Percentiles rank a stretch among this genome's conserved stretches.
phyloP scores from a whole-genome alignment of 35 echinoderm and acorn worm species.

The Anneissia japonica region DNA sequence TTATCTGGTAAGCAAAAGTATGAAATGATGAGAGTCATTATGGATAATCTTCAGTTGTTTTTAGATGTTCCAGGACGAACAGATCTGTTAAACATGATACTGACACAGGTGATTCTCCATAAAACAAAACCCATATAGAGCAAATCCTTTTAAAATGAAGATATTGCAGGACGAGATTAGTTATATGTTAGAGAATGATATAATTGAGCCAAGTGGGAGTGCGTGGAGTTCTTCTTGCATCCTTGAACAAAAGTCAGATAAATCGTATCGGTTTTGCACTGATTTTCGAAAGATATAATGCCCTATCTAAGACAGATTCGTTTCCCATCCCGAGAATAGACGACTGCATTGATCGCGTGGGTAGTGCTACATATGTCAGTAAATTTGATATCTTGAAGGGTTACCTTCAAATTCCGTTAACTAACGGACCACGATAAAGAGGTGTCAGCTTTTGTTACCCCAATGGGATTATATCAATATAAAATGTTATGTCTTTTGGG shows the following conservation, averaged over 20 bases:
- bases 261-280: slow-evolving; percentile 37
- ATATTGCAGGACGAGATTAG: slow-evolving; percentile 33
- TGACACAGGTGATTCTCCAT: not conserved
- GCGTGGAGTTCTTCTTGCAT: slow-evolving; percentile 40
- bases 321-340: slow-evolving; percentile 56
- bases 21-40: slow-evolving; percentile 4
- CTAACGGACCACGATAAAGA: slow-evolving; percentile 36
- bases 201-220: slow-evolving; percentile 63
- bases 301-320: slow-evolving; percentile 36
- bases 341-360: slow-evolving; percentile 62
- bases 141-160: not conserved
- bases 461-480: slow-evolving; percentile 35
- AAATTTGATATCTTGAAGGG: slow-evolving; percentile 53
- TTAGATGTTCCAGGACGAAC: slow-evolving; percentile 39
- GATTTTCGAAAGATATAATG: slow-evolving; percentile 62
- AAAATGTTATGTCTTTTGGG: slow-evolving; percentile 25
- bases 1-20: not conserved
- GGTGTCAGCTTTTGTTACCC: slow-evolving; percentile 56
- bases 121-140: not conserved
- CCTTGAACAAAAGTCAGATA: slow-evolving; percentile 49
- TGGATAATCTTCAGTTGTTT: not conserved
- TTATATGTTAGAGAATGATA: slow-evolving; percentile 55
- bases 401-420: slow-evolving; percentile 52
- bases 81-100: slow-evolving; percentile 25
- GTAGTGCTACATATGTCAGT: slow-evolving; percentile 33